Conservation (phyloP, 2,888 invertebrate genomes). For the Syrista parreyssii region DNA sequence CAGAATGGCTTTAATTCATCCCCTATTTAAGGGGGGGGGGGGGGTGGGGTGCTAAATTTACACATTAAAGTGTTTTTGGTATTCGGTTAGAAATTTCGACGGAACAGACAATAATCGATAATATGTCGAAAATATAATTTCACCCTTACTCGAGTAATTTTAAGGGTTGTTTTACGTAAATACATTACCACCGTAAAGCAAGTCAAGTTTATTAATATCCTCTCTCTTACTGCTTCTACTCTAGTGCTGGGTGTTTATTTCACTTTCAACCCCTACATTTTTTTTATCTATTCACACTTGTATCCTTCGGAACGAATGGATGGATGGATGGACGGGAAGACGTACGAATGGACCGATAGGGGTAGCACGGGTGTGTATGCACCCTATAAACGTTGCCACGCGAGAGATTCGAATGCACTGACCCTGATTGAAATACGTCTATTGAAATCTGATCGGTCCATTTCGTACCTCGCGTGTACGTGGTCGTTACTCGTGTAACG, state of each 20-base stretch:
- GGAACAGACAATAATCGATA: not conserved
- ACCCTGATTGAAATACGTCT: slow-evolving; percentile 40
- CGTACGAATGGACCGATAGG: not conserved
- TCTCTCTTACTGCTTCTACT: not conserved
- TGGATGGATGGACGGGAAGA: too few species aligned
- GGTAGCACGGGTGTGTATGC: not conserved
- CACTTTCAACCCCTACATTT: not conserved
- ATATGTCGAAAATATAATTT: not conserved
- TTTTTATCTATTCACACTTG: not conserved
- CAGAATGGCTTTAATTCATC: too few species aligned
- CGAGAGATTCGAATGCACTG: slow-evolving; percentile 40
- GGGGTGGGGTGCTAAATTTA: not conserved
- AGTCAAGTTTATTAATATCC: not conserved
- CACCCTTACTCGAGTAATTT: not conserved
- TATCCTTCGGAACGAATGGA: too few species aligned
- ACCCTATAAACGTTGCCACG: slow-evolving; percentile 10
- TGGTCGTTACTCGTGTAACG: not conserved
- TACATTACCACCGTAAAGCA: not conserved
- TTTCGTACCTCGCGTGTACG: slow-evolving; percentile 20
- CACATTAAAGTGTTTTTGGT: not conserved
- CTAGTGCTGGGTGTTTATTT: not conserved
- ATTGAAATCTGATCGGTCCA: slow-evolving; percentile 46
- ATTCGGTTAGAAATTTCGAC: not conserved
- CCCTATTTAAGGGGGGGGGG: too few species aligned
- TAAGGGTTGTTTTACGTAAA: not conserved